phyloP scores from a whole-genome alignment of 2,797 vertebrate genomes.

The Prionace glauca region DNA sequence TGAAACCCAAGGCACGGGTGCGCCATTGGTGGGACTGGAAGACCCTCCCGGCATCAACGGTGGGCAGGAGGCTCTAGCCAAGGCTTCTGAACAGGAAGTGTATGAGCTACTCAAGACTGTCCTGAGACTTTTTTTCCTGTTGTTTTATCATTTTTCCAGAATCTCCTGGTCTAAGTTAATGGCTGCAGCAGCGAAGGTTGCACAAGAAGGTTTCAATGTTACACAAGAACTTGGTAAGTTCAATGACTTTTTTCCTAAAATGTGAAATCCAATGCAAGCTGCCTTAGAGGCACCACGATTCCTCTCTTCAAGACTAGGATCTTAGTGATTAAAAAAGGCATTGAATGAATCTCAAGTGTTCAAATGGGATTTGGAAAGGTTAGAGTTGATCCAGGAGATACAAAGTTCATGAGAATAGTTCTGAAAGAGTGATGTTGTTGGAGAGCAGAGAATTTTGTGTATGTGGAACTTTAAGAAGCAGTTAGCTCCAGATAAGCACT shows the following conservation, averaged over 20 bases:
- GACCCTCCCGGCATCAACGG: too few relatives aligned
- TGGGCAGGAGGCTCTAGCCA: not conserved
- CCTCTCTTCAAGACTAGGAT: too few relatives aligned
- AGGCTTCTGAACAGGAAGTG: not conserved
- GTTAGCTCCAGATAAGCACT: not conserved
- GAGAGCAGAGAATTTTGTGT: not conserved
- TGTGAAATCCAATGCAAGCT: not conserved
- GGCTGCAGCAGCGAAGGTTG: constrained; percentile 70
- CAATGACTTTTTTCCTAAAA: constrained; percentile 44
- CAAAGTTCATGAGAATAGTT: not conserved
- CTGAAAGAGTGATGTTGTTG: not conserved
- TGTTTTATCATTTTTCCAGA: constrained; percentile 55
- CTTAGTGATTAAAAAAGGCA: not conserved
- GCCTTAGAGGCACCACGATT: not conserved
- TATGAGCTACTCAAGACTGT: not conserved
- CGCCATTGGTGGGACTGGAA: too few relatives aligned
- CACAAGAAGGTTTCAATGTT: constrained; percentile 85
- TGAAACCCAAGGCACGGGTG: too few relatives aligned
- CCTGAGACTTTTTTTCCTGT: not conserved
- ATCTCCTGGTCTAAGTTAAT: constrained; percentile 80
- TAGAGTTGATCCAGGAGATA: not conserved
- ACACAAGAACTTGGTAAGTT: constrained; percentile 83
- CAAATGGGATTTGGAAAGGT: not conserved
- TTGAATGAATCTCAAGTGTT: not conserved
- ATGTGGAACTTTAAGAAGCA: not conserved